These are phyloP conservation scores for Hesperophylax magnus DNA, from an alignment of 1,140 invertebrate species.

Conservation along the genomic window DNA sequence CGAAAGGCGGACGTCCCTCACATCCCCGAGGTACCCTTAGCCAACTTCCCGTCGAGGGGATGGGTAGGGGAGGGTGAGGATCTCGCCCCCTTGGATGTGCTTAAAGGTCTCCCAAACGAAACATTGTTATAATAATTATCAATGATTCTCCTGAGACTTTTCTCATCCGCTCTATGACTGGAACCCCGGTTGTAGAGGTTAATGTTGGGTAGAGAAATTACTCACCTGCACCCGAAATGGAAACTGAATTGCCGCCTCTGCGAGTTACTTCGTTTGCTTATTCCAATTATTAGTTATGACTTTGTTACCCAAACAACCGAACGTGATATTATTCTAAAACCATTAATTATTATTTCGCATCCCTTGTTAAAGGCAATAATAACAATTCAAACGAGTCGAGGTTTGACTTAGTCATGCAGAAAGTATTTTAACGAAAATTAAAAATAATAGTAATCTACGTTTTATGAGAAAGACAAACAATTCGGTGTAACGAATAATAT, in stretches of 20 bases:
- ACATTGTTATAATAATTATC: constrained; percentile 60
- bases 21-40: constrained; percentile 55
- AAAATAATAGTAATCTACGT: too few relatives aligned
- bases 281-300: constrained; percentile 14
- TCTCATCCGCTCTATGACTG: constrained; percentile 29
- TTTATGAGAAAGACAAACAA: too few relatives aligned
- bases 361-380: too few relatives aligned
- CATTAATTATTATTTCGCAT: too few relatives aligned
- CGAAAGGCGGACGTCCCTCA: constrained; percentile 55
- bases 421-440: too few relatives aligned
- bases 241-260: constrained; percentile 16
- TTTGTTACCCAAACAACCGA: background rate
- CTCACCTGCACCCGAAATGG: constrained; percentile 28
- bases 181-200: constrained; percentile 41
- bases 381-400: too few relatives aligned
- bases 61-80: background rate
- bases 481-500: too few relatives aligned
- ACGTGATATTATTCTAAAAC: background rate
- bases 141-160: constrained; percentile 54
- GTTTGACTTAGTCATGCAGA: too few relatives aligned
- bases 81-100: constrained; percentile 44
- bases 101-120: constrained; percentile 58
- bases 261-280: background rate
- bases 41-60: constrained; percentile 49
- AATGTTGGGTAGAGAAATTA: constrained; percentile 53